Evolutionary conservation across 2,113 vertebrate genomes (phyloP).

Genomic region (Anthoscopus minutus): DNA sequence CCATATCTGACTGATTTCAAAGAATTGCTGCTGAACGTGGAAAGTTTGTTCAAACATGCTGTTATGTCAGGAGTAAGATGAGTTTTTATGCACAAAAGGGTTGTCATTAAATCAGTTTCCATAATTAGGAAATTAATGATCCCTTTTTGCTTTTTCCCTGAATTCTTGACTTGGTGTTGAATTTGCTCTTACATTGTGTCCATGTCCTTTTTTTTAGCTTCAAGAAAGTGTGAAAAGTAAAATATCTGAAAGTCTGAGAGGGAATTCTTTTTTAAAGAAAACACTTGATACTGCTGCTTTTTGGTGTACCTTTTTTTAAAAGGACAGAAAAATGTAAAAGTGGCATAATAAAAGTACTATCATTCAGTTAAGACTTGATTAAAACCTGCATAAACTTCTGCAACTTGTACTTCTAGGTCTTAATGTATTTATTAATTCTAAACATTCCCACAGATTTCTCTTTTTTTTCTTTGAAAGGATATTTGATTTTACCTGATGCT

Average conservation of each 20-base stretch:
- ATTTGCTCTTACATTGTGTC: background rate
- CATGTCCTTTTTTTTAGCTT: background rate
- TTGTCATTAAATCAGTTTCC: background rate
- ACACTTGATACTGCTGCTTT: background rate
- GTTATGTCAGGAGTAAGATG: background rate
- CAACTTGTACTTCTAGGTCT: background rate
- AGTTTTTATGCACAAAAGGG: background rate
- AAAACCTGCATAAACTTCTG: background rate
- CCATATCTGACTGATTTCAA: background rate
- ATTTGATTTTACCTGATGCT: background rate
- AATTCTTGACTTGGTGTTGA: background rate
- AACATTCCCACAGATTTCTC: background rate
- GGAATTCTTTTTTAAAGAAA: background rate
- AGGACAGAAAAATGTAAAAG: background rate
- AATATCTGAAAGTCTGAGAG: background rate
- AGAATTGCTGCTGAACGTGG: background rate
- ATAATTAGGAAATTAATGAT: background rate
- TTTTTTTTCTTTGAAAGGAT: background rate
- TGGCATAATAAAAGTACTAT: background rate
- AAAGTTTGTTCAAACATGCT: background rate
- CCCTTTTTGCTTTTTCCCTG: background rate
- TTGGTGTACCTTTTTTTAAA: background rate
- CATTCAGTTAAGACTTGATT: background rate
- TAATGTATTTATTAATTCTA: background rate
- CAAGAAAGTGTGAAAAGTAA: background rate